Conservation (phyloP, 1,140 invertebrate genomes). For the Drosophila rhopaloa region DNA sequence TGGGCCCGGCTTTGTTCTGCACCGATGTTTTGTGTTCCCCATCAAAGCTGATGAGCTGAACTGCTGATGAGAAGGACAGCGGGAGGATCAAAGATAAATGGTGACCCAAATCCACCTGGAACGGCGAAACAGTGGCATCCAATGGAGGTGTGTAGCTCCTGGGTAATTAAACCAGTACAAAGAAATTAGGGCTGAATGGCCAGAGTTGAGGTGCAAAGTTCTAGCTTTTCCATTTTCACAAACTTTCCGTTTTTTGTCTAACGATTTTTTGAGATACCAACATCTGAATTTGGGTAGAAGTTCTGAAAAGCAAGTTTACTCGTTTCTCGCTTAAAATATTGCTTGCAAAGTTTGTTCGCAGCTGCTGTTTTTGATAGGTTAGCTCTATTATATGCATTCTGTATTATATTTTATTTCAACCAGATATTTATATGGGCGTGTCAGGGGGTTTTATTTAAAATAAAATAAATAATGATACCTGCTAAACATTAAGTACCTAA, state of each 20-base stretch:
- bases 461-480: too few relatives aligned
- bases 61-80: background rate
- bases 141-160: background rate
- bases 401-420: too few relatives aligned
- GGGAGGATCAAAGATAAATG: constrained; percentile 25
- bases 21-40: constrained; percentile 23
- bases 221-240: background rate
- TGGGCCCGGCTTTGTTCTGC: constrained; percentile 18
- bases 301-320: background rate
- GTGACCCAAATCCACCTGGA: constrained; percentile 26
- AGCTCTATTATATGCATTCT: too few relatives aligned
- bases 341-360: background rate
- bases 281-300: background rate
- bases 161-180: constrained; percentile 22
- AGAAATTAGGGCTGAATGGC: background rate
- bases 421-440: too few relatives aligned
- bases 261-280: background rate
- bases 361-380: background rate
- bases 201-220: background rate
- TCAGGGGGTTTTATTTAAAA: too few relatives aligned
- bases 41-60: constrained; percentile 24
- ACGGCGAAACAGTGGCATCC: background rate
- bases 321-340: background rate
- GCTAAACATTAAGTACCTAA: background rate
- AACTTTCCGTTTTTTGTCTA: background rate